Conservation (phyloP, 2,797 vertebrate genomes). For the Tangara arthus region DNA sequence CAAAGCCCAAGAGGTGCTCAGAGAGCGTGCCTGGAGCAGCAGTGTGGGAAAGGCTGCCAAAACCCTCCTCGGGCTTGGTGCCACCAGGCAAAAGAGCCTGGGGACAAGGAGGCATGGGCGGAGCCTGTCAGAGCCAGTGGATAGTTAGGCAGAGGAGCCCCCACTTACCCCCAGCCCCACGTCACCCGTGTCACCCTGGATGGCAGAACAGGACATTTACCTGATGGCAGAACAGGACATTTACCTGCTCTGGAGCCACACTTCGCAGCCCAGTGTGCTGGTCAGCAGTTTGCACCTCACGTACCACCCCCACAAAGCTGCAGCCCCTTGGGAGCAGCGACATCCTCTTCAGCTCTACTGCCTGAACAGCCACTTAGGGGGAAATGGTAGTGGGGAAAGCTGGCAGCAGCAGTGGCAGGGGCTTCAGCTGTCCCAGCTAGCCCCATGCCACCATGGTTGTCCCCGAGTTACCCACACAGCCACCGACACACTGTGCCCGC, state of each 20-base stretch:
- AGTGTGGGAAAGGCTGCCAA: accelerated
- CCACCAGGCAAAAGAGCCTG: neutral
- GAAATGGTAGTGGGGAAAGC: accelerated
- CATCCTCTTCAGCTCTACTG: neutral
- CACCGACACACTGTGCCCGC: accelerated
- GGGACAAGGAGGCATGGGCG: neutral
- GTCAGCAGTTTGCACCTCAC: neutral
- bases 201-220: neutral
- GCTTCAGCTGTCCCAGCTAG: neutral
- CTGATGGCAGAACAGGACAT: accelerated
- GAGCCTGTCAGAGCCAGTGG: neutral
- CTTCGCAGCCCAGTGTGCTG: neutral
- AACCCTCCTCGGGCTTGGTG: neutral
- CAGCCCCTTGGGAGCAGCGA: neutral
- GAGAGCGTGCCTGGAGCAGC: neutral
- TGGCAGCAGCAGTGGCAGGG: neutral
- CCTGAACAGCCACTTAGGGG: no score
- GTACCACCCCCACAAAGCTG: accelerated
- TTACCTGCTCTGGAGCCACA: neutral
- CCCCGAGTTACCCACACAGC: accelerated
- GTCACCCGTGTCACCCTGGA: accelerated
- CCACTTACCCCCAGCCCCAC: accelerated
- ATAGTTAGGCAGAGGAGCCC: accelerated
- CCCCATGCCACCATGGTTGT: neutral
- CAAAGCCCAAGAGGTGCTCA: neutral